A percentile compares a stretch with the other conserved stretches of the same genome.
These are phyloP conservation scores for Apodemia mormo DNA, from an alignment of 2,888 invertebrate species.

Conservation along the genomic window DNA sequence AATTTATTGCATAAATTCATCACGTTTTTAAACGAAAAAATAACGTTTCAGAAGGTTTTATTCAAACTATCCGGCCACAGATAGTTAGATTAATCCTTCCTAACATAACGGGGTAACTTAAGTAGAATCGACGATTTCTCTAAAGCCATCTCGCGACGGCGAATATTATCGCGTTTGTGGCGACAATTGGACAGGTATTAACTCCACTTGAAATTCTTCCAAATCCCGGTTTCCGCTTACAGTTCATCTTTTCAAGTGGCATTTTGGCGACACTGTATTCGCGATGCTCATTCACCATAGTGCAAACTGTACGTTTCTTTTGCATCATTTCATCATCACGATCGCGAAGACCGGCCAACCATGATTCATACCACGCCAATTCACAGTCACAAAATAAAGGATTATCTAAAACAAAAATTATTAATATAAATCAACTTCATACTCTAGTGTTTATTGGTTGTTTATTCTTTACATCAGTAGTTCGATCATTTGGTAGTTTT, in stretches of 20 bases:
- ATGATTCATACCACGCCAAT: constrained; percentile 92
- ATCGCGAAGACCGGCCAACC: constrained; percentile 89
- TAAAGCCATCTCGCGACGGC: constrained; percentile 62
- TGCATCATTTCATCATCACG: constrained; percentile 94
- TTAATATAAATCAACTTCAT: neutral
- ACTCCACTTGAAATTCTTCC: constrained; percentile 60
- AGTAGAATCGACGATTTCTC: constrained; percentile 33
- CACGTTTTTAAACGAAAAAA: constrained; percentile 57
- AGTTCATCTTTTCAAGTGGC: constrained; percentile 92
- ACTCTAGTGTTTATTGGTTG: too few species aligned
- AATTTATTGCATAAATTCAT: constrained; percentile 74
- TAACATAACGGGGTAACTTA: constrained; percentile 43
- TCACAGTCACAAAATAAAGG: constrained; percentile 94
- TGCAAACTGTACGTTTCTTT: constrained; percentile 91
- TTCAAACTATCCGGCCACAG: constrained; percentile 77
- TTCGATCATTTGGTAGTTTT: too few species aligned
- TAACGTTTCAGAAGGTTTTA: constrained; percentile 51
- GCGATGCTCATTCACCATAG: constrained; percentile 89
- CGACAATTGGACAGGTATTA: constrained; percentile 46
- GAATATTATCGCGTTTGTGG: constrained; percentile 53
- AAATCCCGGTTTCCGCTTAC: constrained; percentile 85
- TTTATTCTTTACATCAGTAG: too few species aligned
- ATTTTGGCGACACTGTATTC: constrained; percentile 91
- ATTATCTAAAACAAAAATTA: constrained; percentile 84
- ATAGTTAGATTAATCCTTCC: constrained; percentile 62